Base-by-base conservation (phyloP, 2,113 vertebrate genomes). In the Genyomyrus donnyi region DNA sequence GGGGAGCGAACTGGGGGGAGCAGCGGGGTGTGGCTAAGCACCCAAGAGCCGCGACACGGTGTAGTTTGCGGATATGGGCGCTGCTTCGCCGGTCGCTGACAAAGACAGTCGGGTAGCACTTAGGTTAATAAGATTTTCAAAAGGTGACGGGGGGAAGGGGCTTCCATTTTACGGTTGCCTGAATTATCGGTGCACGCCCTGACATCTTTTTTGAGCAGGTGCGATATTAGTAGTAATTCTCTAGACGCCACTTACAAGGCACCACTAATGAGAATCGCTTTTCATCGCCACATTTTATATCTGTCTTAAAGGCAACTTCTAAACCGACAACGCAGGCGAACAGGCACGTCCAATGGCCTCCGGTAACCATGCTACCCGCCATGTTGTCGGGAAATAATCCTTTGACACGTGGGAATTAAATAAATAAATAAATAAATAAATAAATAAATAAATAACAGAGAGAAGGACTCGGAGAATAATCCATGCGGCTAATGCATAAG, bases 51-150 rank as follows among this genome's bases (percentile, higher is more conserved):
- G 46, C 66, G 39, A 58, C 50, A 56, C 58, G 62, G 84, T 85
- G 87, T 86, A 56, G 58, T 70, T 42, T 85, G 52, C 42, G 80
- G 88, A 85, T 90, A 70, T n/a, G 15, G 77, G 74, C 74, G 35
- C 42, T 3, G 90, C 88, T 88, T 66, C 24, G 56, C 52, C 35
- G 58, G 90, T 84, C 84, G 88, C 52, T 50, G 90, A 93, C 87
- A 88, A 89, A 70, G 50, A 7, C 53, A 70, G 91, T 91, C 90
- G 91, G 90, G 91, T 89, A 90, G 88, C 89, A 90, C 90, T 92
- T 88, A 66, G 91, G 90, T 93, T 92, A 93, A 93, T 93, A 35
- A 35, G 90, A 92, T 93, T 92, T 92, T 90, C 80, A 27, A 50
- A 87, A 45, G 89, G 92, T 91, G 92, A 91, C 92, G 49, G 49